Evolutionary conservation across 2,888 invertebrate species (phyloP), one percentile per base, ranked within the genome.

Genomic region (Dryococelus australis): DNA sequence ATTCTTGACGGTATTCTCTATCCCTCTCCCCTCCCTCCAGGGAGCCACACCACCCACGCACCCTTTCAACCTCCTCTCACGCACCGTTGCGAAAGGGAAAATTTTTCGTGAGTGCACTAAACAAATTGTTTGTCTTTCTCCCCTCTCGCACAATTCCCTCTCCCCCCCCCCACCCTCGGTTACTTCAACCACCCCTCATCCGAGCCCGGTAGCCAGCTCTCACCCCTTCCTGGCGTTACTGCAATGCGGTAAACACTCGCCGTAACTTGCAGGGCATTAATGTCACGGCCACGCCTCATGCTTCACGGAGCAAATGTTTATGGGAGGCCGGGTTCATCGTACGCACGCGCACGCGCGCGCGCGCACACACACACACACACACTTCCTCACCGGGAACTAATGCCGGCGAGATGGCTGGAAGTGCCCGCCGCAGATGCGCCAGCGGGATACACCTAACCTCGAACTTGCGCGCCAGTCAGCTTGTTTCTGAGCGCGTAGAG

Each of bases 201-300:
- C 1, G 1, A 10, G 12, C n/a, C 2, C 47, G 35, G 35, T 35
- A 3, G 35, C 10, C 8, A 8, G 24, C 65, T 20, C 65, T 8
- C n/a, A n/a, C 16, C 65, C 65, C 65, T 1, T 24, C 65, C 65
- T 24, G 10, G 65, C 65, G 65, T 10, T 13, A 65, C 65, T 65
- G 65, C 65, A 65, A 65, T 65, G 65, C 65, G 65, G 65, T 65
- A n/a, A 65, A n/a, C 65, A 65, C 65, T 16, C 47, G 20, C 65
- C 65, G 65, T 65, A 65, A 65, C 65, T 65, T n/a, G 65, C 65
- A n/a, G 65, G 65, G 65, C 65, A 65, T 65, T 65, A 65, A 65
- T 20, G 65, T 65, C 65, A 65, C n/a, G 65, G 65, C 65, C 65
- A 65, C 24, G n/a, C 65, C 65, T 65, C 65, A 65, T n/a, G 65